Percentiles rank a stretch among this genome's conserved stretches.
phyloP scores from a whole-genome alignment of 2,888 invertebrate genomes.

The Smittia sp. region DNA sequence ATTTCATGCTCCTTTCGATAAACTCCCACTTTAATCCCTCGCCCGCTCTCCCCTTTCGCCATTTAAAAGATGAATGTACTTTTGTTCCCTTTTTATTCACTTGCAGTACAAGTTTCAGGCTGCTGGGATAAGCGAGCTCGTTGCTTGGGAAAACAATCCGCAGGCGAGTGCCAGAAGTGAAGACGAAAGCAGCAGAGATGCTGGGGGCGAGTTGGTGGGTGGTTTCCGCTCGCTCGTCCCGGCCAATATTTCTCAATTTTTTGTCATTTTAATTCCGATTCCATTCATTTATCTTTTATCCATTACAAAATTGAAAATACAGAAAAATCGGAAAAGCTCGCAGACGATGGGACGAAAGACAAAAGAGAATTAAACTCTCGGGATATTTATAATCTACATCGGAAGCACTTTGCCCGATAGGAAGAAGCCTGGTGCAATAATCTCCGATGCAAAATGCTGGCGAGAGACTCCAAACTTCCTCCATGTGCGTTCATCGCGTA shows the following conservation, averaged over 20 bases:
- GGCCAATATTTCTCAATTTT: constrained; percentile 37
- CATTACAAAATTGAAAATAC: constrained; percentile 40
- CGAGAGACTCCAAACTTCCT: neutral
- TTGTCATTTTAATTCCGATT: constrained; percentile 33
- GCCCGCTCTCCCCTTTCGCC: neutral
- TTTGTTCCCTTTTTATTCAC: neutral
- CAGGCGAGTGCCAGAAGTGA: too few species aligned
- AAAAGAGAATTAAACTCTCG: constrained; percentile 20
- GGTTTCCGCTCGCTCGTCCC: constrained; percentile 4
- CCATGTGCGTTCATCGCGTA: neutral
- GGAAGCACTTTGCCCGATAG: neutral
- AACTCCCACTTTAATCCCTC: constrained; percentile 8
- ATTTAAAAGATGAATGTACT: neutral
- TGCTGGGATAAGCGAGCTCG: too few species aligned
- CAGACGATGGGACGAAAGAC: neutral
- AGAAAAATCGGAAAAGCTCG: neutral
- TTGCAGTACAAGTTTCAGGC: neutral
- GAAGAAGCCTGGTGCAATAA: constrained; percentile 22
- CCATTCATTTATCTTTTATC: constrained; percentile 35
- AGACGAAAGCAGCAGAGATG: too few species aligned
- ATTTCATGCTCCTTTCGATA: constrained; percentile 23
- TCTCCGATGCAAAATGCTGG: constrained; percentile 21
- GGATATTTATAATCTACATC: constrained; percentile 19
- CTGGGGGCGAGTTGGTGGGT: neutral
- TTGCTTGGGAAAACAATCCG: too few species aligned